phyloP scores from a whole-genome alignment of 1,140 invertebrate species.

The Dryas iulia region DNA sequence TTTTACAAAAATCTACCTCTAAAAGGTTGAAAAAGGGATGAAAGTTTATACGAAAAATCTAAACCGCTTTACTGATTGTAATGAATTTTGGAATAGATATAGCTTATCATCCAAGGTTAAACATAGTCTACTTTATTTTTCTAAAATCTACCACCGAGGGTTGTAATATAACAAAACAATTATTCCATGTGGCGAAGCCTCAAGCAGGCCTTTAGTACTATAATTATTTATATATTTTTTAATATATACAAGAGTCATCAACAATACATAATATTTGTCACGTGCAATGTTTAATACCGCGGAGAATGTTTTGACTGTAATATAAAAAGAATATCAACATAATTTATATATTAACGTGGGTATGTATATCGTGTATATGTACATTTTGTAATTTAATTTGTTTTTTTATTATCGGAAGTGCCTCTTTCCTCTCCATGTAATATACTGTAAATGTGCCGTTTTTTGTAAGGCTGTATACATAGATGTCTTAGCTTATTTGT shows the following conservation, averaged over 20 bases:
- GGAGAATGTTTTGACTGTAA: constrained; percentile 44
- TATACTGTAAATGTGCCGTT: constrained; percentile 72
- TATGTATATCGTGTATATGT: constrained; percentile 65
- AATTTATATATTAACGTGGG: constrained; percentile 40
- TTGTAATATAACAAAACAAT: too few relatives aligned
- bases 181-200: too few relatives aligned
- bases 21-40: too few relatives aligned
- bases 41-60: too few relatives aligned
- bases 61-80: too few relatives aligned
- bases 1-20: too few relatives aligned
- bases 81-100: too few relatives aligned
- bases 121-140: too few relatives aligned
- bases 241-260: neutral
- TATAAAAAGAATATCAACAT: constrained; percentile 37
- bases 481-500: constrained; percentile 54
- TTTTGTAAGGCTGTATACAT: constrained; percentile 70
- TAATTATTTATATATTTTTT: neutral
- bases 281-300: constrained; percentile 23
- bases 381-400: constrained; percentile 60
- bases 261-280: neutral
- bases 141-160: too few relatives aligned
- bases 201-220: too few relatives aligned
- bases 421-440: constrained; percentile 72
- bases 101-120: too few relatives aligned
- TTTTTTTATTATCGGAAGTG: constrained; percentile 68